Evolutionary conservation across 2,113 vertebrate genomes (phyloP).

Genomic region (Chionomys nivalis): DNA sequence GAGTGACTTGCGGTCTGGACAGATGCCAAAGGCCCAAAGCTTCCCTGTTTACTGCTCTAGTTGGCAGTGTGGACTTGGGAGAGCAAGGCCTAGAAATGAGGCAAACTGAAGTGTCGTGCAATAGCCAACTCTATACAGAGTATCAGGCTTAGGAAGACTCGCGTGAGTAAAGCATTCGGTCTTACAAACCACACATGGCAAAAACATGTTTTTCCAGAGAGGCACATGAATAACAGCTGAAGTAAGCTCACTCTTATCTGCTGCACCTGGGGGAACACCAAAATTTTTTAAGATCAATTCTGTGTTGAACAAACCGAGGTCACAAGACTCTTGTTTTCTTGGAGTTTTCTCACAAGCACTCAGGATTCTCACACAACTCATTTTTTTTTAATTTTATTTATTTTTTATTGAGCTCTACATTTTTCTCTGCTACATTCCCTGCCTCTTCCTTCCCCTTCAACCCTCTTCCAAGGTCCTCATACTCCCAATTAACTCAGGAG

Average conservation of each 20-base stretch:
- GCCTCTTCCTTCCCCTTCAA: too few species aligned
- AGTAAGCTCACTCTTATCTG: not conserved
- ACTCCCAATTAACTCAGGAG: too few species aligned
- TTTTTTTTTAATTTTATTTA: too few species aligned
- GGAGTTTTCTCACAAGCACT: not conserved
- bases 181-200: not conserved
- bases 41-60: not conserved
- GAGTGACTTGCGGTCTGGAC: not conserved
- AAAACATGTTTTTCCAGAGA: not conserved
- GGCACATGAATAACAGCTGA: not conserved
- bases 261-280: not conserved
- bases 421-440: too few species aligned
- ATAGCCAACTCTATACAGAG: not conserved
- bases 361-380: not conserved
- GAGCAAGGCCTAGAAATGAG: not conserved
- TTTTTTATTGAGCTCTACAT: too few species aligned
- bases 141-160: not conserved
- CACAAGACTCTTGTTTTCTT: not conserved
- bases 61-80: not conserved
- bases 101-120: not conserved
- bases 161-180: not conserved
- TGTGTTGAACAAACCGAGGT: not conserved
- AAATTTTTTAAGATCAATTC: not conserved
- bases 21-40: not conserved
- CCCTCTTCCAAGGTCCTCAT: too few species aligned